Percentiles rank a stretch among this genome's conserved stretches.
phyloP scores from a whole-genome alignment of 2,113 vertebrate species.

The Diadophis punctatus region DNA sequence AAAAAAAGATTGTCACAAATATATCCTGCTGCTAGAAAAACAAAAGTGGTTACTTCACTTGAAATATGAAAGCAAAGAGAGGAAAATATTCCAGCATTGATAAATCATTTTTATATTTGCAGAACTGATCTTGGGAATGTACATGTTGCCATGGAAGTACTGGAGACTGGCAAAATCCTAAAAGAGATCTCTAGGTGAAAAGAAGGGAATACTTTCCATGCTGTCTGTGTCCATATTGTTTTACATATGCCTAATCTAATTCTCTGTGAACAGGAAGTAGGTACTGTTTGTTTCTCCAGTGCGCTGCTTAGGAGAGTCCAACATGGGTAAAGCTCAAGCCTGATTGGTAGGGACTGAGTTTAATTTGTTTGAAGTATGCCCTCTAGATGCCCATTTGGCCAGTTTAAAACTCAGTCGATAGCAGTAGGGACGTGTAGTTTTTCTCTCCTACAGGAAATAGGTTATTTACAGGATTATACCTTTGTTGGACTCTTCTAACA shows the following conservation, averaged over 20 bases:
- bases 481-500: too few relatives aligned
- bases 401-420: too few relatives aligned
- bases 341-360: too few relatives aligned
- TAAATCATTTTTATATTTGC: neutral
- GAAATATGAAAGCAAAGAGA: neutral
- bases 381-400: too few relatives aligned
- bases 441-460: too few relatives aligned
- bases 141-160: neutral
- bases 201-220: neutral
- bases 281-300: conserved; percentile 20
- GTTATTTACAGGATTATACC: too few relatives aligned
- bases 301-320: too few relatives aligned
- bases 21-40: neutral
- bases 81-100: neutral
- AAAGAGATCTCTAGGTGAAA: neutral
- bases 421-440: too few relatives aligned
- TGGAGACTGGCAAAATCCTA: neutral
- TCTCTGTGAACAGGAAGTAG: conserved; percentile 59
- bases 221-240: neutral
- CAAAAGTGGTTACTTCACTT: neutral
- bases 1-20: neutral
- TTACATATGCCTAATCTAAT: conserved; percentile 42
- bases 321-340: too few relatives aligned
- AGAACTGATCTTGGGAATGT: neutral
- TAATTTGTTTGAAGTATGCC: too few relatives aligned